These are phyloP conservation scores for Caenorhabditis parvicauda DNA, from an alignment of 2,888 invertebrate genomes.

Conservation along the genomic window DNA sequence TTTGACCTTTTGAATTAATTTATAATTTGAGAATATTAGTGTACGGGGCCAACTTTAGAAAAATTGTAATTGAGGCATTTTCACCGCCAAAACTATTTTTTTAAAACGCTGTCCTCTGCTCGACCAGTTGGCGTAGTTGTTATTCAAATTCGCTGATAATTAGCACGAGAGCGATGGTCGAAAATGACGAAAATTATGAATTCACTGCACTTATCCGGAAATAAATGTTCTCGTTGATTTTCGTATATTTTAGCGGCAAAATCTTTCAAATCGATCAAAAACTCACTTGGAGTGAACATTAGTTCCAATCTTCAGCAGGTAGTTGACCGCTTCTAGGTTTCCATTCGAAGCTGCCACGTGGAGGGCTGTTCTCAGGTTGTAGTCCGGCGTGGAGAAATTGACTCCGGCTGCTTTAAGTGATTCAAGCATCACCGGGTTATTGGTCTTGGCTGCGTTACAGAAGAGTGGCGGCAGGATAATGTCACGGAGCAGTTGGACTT, in stretches of 20 bases:
- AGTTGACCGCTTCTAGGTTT: constrained; percentile 72
- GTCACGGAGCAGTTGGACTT: constrained; percentile 57
- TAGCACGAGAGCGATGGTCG: too few species aligned
- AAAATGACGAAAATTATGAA: neutral
- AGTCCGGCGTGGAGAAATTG: constrained; percentile 74
- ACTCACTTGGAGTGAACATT: constrained; percentile 72
- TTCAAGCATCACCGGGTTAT: constrained; percentile 58
- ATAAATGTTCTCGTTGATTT: neutral
- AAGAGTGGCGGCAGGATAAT: constrained; percentile 75
- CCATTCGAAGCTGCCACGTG: constrained; percentile 79
- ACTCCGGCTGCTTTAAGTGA: constrained; percentile 69
- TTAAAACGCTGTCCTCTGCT: too few species aligned
- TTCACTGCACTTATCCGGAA: neutral
- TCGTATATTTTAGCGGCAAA: too few species aligned
- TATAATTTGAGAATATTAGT: too few species aligned
- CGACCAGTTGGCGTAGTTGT: too few species aligned
- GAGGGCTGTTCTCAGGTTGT: constrained; percentile 77
- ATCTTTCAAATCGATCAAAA: neutral
- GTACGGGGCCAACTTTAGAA: too few species aligned
- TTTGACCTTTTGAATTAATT: too few species aligned
- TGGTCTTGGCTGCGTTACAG: constrained; percentile 70
- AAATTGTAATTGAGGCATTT: too few species aligned
- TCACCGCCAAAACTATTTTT: too few species aligned
- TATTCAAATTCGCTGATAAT: too few species aligned
- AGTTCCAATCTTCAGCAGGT: constrained; percentile 77